These are phyloP conservation scores for Mamestra configurata DNA, from an alignment of 1,140 invertebrate species.

Conservation along the genomic window DNA sequence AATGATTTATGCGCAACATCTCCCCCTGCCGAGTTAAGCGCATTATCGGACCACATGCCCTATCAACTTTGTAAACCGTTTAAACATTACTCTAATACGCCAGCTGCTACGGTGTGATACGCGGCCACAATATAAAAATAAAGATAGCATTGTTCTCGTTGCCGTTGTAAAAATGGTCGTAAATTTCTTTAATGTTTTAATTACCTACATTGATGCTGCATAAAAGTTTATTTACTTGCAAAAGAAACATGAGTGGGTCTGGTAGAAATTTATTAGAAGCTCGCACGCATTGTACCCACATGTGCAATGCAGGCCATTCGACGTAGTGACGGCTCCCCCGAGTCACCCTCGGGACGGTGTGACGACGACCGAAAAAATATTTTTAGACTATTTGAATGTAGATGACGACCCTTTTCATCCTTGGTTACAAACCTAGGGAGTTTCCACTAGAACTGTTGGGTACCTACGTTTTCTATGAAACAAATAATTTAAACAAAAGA, in stretches of 20 bases:
- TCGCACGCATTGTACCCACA: constrained; percentile 29
- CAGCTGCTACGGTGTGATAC: constrained; percentile 51
- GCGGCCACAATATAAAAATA: constrained; percentile 41
- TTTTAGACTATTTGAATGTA: not conserved
- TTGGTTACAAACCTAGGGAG: no score
- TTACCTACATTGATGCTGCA: constrained; percentile 25
- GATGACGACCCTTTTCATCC: not conserved
- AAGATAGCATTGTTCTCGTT: not conserved
- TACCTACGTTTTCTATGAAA: no score
- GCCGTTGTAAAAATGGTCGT: not conserved
- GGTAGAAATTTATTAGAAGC: constrained; percentile 27
- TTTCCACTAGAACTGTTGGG: no score
- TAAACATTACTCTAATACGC: constrained; percentile 69
- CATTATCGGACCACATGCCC: constrained; percentile 84
- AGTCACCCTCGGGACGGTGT: constrained; percentile 20
- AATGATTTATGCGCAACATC: constrained; percentile 85
- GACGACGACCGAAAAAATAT: constrained; percentile 31
- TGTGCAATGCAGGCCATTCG: constrained; percentile 30
- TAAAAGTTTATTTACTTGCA: constrained; percentile 23
- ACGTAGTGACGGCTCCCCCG: constrained; percentile 23
- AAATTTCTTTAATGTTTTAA: not conserved
- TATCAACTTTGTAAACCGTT: constrained; percentile 82
- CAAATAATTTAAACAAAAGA: not conserved
- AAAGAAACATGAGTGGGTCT: constrained; percentile 14
- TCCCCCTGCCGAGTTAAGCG: constrained; percentile 81